Percentiles rank a stretch among this genome's conserved stretches.
These are phyloP conservation scores for Pseudomyrmex concolor DNA, from an alignment of 1,140 invertebrate species.

Conservation along the genomic window DNA sequence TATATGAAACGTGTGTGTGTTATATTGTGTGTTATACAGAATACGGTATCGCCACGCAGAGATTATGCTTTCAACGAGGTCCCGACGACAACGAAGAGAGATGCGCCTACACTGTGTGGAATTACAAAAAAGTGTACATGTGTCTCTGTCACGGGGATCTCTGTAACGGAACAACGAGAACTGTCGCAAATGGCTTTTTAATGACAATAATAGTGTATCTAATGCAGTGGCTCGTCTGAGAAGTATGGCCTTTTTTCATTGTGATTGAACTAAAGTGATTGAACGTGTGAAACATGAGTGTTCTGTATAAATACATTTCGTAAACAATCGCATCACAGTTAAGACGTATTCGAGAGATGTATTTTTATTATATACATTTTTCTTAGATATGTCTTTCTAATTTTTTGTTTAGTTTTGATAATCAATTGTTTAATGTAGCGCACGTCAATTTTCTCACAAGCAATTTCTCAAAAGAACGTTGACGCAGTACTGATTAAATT, in stretches of 20 bases:
- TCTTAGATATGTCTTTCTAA: too few species aligned
- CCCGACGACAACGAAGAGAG: conserved; percentile 95
- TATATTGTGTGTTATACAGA: conserved; percentile 85
- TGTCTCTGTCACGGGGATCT: conserved; percentile 97
- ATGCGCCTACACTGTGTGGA: conserved; percentile 93
- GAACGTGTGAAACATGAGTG: neutral
- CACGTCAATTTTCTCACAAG: too few species aligned
- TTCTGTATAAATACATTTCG: neutral
- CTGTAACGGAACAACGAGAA: conserved; percentile 87
- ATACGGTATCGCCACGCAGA: conserved; percentile 94
- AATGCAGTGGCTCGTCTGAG: conserved; percentile 57
- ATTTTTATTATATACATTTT: too few species aligned
- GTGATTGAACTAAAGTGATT: conserved; percentile 14
- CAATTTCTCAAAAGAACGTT: too few species aligned
- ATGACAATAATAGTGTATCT: neutral
- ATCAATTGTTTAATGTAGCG: too few species aligned
- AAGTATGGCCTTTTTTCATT: neutral
- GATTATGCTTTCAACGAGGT: conserved; percentile 93
- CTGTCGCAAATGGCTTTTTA: conserved; percentile 34
- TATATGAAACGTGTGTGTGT: too few species aligned
- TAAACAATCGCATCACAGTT: too few species aligned
- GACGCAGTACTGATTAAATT: too few species aligned
- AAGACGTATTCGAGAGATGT: too few species aligned
- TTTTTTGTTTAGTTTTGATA: too few species aligned
- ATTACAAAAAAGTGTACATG: conserved; percentile 93